These are phyloP conservation scores for Amblyopsis hoosieri DNA, from an alignment of 2,797 vertebrate genomes.

Conservation along the genomic window DNA sequence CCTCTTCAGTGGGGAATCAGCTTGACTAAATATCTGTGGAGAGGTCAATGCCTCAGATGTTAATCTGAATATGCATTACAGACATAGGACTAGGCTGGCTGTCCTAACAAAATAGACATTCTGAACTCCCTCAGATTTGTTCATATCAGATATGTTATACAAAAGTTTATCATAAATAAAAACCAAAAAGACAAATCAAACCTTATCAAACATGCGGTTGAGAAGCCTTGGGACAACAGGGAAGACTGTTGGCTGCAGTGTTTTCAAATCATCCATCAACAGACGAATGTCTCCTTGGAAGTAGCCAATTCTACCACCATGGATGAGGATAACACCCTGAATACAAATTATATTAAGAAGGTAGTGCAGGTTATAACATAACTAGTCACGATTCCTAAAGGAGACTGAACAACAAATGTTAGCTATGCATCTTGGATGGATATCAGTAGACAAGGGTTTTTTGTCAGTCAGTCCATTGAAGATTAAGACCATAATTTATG, in stretches of 20 bases:
- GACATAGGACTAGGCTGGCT: too few species aligned
- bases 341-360: not conserved
- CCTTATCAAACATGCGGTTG: conserved; percentile 98
- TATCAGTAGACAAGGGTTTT: too few species aligned
- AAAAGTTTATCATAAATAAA: not conserved
- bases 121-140: not conserved
- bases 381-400: too few species aligned
- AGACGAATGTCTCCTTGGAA: conserved; percentile 97
- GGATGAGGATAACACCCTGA: conserved; percentile 87
- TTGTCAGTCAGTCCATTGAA: too few species aligned
- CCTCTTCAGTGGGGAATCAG: conserved; percentile 88
- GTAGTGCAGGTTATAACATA: not conserved
- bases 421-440: too few species aligned
- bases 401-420: too few species aligned
- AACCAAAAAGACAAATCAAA: conserved; percentile 58
- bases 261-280: conserved; percentile 96
- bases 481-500: too few species aligned
- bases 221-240: conserved; percentile 94
- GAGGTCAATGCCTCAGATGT: not conserved
- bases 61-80: not conserved
- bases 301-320: conserved; percentile 94
- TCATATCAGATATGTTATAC: not conserved
- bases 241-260: conserved; percentile 90
- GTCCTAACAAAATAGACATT: not conserved
- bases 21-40: conserved; percentile 89